A percentile compares a stretch with the other conserved stretches of the same genome.
Conservation (phyloP, 2,113 vertebrate species). For the Cyanoramphus novaezelandiae region DNA sequence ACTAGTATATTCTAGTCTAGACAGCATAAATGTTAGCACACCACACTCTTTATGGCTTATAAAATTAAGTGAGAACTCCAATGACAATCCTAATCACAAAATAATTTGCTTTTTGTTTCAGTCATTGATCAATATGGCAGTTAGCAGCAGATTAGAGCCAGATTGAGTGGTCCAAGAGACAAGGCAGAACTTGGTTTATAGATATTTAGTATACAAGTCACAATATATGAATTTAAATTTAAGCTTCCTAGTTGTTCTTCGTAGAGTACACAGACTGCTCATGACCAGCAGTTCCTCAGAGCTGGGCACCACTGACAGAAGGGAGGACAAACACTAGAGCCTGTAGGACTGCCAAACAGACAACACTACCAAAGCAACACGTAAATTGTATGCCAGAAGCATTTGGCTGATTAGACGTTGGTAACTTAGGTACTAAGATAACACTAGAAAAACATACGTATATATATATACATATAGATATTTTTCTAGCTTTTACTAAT, state of each 20-base stretch:
- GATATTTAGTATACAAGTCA: no score
- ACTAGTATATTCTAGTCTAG: background rate
- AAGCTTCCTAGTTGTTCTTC: background rate
- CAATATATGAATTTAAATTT: background rate
- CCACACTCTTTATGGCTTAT: background rate
- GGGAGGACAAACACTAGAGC: background rate
- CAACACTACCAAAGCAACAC: background rate
- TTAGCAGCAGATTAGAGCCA: background rate
- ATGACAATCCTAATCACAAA: background rate
- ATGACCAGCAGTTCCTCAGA: background rate
- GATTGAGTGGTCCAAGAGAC: background rate
- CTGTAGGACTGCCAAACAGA: background rate
- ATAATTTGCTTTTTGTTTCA: background rate
- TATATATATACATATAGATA: background rate
- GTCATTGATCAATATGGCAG: background rate
- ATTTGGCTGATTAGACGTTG: background rate
- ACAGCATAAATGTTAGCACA: background rate
- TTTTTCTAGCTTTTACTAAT: background rate
- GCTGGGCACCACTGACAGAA: background rate
- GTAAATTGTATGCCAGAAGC: background rate
- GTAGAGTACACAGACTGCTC: background rate
- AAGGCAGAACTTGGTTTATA: background rate
- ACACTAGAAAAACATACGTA: background rate
- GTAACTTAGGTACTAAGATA: background rate
- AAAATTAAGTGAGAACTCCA: background rate